phyloP scores from a whole-genome alignment of 53 echinoderm and acorn worm genomes.

The Holothuria leucospilota region DNA sequence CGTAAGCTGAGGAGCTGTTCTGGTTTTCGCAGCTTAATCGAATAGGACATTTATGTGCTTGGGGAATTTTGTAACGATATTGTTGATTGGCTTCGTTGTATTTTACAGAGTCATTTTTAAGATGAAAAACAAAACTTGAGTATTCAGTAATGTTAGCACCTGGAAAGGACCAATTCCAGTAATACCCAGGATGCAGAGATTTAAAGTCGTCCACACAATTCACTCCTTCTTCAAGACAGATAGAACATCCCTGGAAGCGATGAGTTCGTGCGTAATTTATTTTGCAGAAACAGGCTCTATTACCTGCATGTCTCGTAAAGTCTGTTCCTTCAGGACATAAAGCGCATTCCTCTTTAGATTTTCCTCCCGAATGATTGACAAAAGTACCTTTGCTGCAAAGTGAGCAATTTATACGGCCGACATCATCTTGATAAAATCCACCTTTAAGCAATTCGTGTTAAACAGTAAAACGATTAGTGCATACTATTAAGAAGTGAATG shows the following conservation, averaged over 20 bases:
- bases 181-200: background rate
- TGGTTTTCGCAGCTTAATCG: background rate
- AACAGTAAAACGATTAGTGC: no score
- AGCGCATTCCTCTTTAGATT: background rate
- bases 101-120: no score
- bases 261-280: background rate
- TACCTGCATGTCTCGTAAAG: background rate
- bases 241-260: background rate
- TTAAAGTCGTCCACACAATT: background rate
- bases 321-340: slow-evolving; percentile 27
- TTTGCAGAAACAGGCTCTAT: slow-evolving; percentile 26
- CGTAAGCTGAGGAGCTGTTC: background rate
- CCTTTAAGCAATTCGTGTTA: background rate
- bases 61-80: background rate
- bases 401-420: background rate
- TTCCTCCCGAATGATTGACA: background rate
- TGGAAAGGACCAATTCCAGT: background rate
- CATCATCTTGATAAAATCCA: slow-evolving; percentile 31
- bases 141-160: no score
- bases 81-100: background rate
- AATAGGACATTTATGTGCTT: background rate
- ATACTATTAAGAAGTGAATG: no score
- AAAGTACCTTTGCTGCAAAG: slow-evolving; percentile 10
- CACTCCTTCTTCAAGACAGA: background rate
- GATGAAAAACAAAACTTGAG: no score